phyloP scores from a whole-genome alignment of 1,140 invertebrate genomes.

The Zaprionus taronus region DNA sequence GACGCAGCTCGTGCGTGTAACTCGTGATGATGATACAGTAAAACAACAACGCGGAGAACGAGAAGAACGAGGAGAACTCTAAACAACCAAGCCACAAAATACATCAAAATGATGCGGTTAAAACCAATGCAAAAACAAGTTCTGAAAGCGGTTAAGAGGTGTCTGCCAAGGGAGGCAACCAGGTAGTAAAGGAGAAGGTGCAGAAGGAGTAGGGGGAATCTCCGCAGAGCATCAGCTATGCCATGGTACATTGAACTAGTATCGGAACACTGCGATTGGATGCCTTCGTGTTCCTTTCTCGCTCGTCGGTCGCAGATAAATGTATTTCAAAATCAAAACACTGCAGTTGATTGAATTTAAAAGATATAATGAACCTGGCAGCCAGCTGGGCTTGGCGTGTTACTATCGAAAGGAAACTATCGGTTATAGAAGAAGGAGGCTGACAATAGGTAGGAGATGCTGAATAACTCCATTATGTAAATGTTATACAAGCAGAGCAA shows the following conservation, averaged over 20 bases:
- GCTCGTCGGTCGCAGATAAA: slow-evolving; percentile 40
- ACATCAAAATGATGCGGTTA: slow-evolving; percentile 81
- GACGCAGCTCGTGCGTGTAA: slow-evolving; percentile 77
- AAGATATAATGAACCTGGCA: slow-evolving; percentile 13
- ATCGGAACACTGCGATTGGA: slow-evolving; percentile 67
- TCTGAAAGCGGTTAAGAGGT: slow-evolving; percentile 55
- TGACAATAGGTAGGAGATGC: neutral
- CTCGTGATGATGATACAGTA: slow-evolving; percentile 81
- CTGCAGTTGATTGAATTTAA: slow-evolving; percentile 33
- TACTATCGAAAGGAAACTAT: neutral
- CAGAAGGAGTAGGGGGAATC: slow-evolving; percentile 5
- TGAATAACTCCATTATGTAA: neutral
- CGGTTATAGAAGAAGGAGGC: neutral
- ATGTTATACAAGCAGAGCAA: neutral
- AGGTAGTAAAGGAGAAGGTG: neutral
- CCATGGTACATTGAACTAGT: slow-evolving; percentile 76
- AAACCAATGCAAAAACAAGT: slow-evolving; percentile 79
- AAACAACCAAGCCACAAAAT: slow-evolving; percentile 78
- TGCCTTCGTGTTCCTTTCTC: slow-evolving; percentile 8
- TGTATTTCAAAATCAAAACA: slow-evolving; percentile 61
- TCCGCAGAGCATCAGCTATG: slow-evolving; percentile 14
- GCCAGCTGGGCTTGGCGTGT: neutral
- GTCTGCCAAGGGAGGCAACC: slow-evolving; percentile 11
- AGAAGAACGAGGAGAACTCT: slow-evolving; percentile 36
- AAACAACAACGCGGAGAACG: slow-evolving; percentile 35